Evolutionary conservation across 2,797 vertebrate genomes (phyloP), one percentile per base, ranked within the genome.

Genomic region (Emydoidea blandingii): DNA sequence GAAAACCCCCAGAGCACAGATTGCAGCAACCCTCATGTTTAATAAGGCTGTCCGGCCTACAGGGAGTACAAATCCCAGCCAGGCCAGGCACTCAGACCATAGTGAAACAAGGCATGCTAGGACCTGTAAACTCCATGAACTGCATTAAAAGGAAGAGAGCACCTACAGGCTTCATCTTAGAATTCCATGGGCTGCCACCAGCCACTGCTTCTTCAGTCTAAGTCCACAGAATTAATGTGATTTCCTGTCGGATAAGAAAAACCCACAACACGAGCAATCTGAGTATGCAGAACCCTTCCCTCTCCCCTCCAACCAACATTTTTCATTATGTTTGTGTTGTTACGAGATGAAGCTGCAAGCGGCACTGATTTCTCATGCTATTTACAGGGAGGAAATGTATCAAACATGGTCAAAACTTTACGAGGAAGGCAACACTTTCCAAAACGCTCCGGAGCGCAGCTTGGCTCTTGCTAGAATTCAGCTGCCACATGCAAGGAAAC

Each of bases 391-490:
- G 88, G 95, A 93, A 95, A 90, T 90, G 29, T 41, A 90, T 83
- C 89, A 96, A 97, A 89, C 90, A 91, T 2, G 12, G 80, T 85
- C 90, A 93, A 76, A 96, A 92, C 76, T 97, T 97, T 94, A 96
- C 85, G 94, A 95, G 95, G 81, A 92, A 54, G 96, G 54, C 57
- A 37, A 74, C 31, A 34, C 92, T 91, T 94, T 68, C 29, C 18
- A 94, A 94, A 94, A 68, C 59, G 23, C 18, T 49, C 56, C 84
- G 29, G 86, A 97, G 79, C 53, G 83, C 86, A 81, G 72, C 79
- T 6, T 4, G 25, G 87, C 62, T 56, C 91, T 72, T 90, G 85
- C 91, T 91, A 96, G 91, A 83, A 93, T 62, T 89, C 3, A 4
- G 65, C 65, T 68, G 92, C 57, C 65, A 92, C 86, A 19, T 49